These are phyloP conservation scores for Chiridota heheva DNA, from an alignment of 35 echinoderm and acorn worm species.

Conservation along the genomic window DNA sequence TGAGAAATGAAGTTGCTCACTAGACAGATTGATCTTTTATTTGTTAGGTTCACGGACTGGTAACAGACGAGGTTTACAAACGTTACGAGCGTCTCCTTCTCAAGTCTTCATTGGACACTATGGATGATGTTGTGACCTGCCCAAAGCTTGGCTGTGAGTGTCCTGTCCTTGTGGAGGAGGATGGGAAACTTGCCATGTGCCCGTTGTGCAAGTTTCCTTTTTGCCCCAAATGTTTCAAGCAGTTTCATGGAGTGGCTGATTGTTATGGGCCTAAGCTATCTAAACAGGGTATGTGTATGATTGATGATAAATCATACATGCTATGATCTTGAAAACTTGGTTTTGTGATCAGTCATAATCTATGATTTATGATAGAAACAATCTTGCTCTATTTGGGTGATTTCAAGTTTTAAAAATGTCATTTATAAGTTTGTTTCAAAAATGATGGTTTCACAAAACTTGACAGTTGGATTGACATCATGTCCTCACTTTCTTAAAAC, in stretches of 20 bases:
- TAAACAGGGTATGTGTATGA: too few species aligned
- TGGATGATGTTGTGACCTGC: slow-evolving; percentile 62
- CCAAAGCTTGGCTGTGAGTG: slow-evolving; percentile 20
- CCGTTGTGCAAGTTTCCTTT: slow-evolving; percentile 34
- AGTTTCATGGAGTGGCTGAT: slow-evolving; percentile 47
- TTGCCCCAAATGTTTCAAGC: slow-evolving; percentile 29
- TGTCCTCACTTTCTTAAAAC: too few species aligned
- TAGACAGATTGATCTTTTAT: not conserved
- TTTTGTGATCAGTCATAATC: too few species aligned
- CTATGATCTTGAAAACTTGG: too few species aligned
- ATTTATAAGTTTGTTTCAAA: too few species aligned
- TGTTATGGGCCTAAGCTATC: slow-evolving; percentile 30
- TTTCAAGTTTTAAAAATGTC: too few species aligned
- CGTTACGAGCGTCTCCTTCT: slow-evolving; percentile 43
- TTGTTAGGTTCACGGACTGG: slow-evolving; percentile 41
- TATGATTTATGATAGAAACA: too few species aligned
- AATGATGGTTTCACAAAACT: too few species aligned
- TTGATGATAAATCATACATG: too few species aligned
- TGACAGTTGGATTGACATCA: too few species aligned
- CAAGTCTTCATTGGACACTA: slow-evolving; percentile 42
- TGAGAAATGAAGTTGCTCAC: not conserved
- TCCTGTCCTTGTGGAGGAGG: slow-evolving; percentile 46
- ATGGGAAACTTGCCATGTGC: slow-evolving; percentile 23
- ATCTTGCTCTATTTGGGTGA: too few species aligned
- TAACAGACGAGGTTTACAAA: slow-evolving; percentile 26